Percentiles rank a stretch among this genome's conserved stretches.
Evolutionary conservation across 2,888 invertebrate genomes (phyloP).

Genomic region (Pseudoips prasinana): DNA sequence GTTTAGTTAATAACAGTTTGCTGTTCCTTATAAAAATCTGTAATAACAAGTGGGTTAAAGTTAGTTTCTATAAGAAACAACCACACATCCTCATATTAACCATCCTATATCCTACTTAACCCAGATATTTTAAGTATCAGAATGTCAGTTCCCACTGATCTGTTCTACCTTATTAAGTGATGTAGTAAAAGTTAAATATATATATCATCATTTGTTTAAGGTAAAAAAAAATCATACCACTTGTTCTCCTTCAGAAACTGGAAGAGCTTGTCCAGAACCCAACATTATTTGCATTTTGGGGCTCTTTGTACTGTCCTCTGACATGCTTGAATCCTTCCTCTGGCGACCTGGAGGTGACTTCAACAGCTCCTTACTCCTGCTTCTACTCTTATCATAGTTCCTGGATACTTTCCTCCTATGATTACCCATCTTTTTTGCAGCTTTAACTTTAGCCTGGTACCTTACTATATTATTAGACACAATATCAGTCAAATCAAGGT

Average conservation of each 20-base stretch:
- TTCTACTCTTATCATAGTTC: slow-evolving; percentile 49
- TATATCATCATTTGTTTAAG: too few species aligned
- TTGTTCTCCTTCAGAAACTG: slow-evolving; percentile 83
- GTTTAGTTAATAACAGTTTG: too few species aligned
- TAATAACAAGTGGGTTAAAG: too few species aligned
- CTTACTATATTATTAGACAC: slow-evolving; percentile 50
- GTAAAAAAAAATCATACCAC: slow-evolving; percentile 76
- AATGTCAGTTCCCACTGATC: too few species aligned
- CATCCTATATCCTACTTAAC: too few species aligned
- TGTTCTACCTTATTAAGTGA: too few species aligned
- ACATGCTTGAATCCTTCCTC: slow-evolving; percentile 59
- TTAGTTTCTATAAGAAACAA: too few species aligned
- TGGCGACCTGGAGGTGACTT: slow-evolving; percentile 58
- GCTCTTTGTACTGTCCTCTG: slow-evolving; percentile 64
- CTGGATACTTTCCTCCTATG: slow-evolving; percentile 66
- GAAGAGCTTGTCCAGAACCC: slow-evolving; percentile 78
- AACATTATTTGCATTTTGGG: slow-evolving; percentile 76
- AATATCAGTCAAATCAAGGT: slow-evolving; percentile 48
- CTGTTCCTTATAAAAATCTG: too few species aligned
- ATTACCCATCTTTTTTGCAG: slow-evolving; percentile 63
- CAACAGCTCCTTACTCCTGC: slow-evolving; percentile 51
- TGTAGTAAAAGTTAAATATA: too few species aligned
- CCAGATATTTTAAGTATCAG: too few species aligned
- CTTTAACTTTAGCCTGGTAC: slow-evolving; percentile 48
- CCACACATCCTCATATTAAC: too few species aligned